Base-by-base conservation (phyloP, 1,140 invertebrate genomes). In the Drosophila azteca region DNA sequence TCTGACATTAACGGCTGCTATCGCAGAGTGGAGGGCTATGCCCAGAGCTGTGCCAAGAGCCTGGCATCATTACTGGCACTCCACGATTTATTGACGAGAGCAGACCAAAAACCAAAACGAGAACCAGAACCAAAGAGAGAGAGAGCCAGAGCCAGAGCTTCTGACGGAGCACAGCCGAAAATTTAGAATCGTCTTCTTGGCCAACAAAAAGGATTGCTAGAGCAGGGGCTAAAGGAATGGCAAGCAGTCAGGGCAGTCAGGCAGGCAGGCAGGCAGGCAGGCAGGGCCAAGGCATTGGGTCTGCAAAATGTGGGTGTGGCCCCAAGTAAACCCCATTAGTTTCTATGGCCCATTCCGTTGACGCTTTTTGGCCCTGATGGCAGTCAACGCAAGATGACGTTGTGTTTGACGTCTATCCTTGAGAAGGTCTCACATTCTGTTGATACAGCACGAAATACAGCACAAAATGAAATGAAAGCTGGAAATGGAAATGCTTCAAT, bases 1-100 rank as follows among this genome's bases (percentile, higher is more conserved):
- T 88, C 90, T 91, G 90, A 91, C 90, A 91, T 84, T 91, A 91
- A 91, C 90, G 82, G 82, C 82, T 91, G 85, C 90, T 91, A 91
- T 91, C 90, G 90, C 83, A 68, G 75, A 67, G 65, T 72, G 73
- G 62, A 69, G 62, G 73, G 58, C 72, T 57, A 63, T 79, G 55
- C 71, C 60, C 72, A 59, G 67, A 65, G 79, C 79, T 74, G 53
- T 78, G 79, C 63, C 74, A 79, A 78, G 79, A 39, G 35, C 35
- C 79, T 67, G 83, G 83, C 83, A 88, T 88, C 83, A 88, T 87
- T 87, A 87, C 83, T 79, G 83, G 83, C 83, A 82, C 63, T 82
- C 67, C 68, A 88, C 84, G 83, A 88, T 88, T 88, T 88, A 88
- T 88, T 88, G 84, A 88, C 83, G 87, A 80, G 73, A 59, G 44